phyloP scores from a whole-genome alignment of 2,113 vertebrate genomes.

The Bostrychus sinensis region DNA sequence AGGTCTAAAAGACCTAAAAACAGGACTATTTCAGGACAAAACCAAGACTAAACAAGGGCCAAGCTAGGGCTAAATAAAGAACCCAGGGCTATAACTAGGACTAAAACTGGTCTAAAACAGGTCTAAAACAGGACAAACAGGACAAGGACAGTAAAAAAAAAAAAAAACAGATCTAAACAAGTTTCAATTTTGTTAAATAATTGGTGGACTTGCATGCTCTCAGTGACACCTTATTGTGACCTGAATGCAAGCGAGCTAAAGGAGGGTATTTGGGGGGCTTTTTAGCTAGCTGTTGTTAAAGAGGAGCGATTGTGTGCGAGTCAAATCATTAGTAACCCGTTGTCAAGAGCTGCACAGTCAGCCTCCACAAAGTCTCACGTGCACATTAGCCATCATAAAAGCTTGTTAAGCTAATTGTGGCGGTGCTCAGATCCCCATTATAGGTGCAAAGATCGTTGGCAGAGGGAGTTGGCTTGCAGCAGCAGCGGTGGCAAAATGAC shows the following conservation, averaged over 20 bases:
- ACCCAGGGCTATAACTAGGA: too few relatives aligned
- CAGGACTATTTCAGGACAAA: too few relatives aligned
- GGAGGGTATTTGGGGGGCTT: conserved; percentile 36
- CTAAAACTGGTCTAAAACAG: not conserved
- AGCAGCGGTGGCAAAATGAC: conserved; percentile 16
- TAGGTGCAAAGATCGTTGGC: conserved; percentile 25
- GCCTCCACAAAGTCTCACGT: conserved; percentile 29
- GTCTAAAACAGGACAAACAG: not conserved
- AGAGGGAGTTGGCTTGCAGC: not conserved
- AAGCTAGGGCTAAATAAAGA: not conserved
- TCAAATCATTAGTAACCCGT: conserved; percentile 62
- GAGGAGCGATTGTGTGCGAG: conserved; percentile 49
- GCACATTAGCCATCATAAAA: conserved; percentile 41
- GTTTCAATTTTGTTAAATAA: too few relatives aligned
- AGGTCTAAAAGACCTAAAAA: too few relatives aligned
- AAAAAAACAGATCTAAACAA: not conserved
- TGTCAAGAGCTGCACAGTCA: conserved; percentile 74
- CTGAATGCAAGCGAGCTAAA: conserved; percentile 36
- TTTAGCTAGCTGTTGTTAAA: conserved; percentile 43
- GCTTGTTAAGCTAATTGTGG: conserved; percentile 58
- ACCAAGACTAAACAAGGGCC: not conserved
- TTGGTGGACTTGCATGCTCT: not conserved
- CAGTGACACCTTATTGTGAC: conserved; percentile 34
- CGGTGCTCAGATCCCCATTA: conserved; percentile 50
- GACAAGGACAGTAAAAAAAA: too few relatives aligned